Base-by-base conservation (phyloP, 2,113 vertebrate species). In the Trematomus loennbergii region DNA sequence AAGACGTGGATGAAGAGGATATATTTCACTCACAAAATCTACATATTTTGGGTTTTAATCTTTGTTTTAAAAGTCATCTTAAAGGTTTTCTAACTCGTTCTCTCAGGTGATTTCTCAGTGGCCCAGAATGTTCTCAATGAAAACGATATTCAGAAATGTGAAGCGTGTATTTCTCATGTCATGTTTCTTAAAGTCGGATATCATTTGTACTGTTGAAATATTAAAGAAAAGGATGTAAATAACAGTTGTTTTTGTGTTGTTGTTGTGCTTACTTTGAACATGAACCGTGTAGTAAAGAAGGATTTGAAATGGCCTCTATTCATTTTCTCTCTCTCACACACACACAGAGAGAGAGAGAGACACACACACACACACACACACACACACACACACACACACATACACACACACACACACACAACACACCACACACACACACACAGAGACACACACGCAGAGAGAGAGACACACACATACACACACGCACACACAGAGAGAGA, bases 81-180 rank as follows among this genome's bases (percentile, higher is more conserved):
- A 61, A 76, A 80, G 78, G 86, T 94, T 88, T 91, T 90, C 88
- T 84, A 89, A 94, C 82, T 90, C 67, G 75, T 91, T 90, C 87
- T 92, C 94, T 95, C 95, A 95, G 95, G 95, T 95, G 89, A 94
- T 91, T 86, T 93, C 88, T 93, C 92, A 92, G 88, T 90, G 88
- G 90, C 81, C 82, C 92, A 85, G 87, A 92, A 92, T 87, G 90
- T 94, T 91, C 88, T 93, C 89, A 67, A 84, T 88, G 80, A 91
- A 75, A 85, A 86, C 83, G 78, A 90, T 89, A 89, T 83, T 88
- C 87, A 75, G 90, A 92, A 92, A 91, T 92, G 89, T 94, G 88
- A 92, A 92, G 81, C 88, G 64, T 90, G 90, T 93, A 69, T 93
- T 92, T 91, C 87, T 90, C 91, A 85, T 93, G 92, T 91, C 64